Evolutionary conservation across 1,140 invertebrate genomes (phyloP).

Genomic region (Drosophila prosaltans): DNA sequence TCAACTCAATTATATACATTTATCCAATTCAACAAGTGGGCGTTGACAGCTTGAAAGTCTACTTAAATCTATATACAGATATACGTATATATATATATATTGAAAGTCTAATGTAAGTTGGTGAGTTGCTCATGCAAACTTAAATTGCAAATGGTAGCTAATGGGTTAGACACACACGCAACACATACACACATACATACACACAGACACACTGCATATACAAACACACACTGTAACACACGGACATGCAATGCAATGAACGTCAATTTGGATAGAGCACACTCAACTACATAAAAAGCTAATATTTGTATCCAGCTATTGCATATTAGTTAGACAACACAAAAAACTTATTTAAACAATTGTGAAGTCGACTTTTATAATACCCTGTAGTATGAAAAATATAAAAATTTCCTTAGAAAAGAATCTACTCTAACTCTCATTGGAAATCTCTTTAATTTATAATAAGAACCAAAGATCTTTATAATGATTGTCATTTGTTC

Average conservation of each 20-base stretch:
- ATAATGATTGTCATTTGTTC: too few relatives aligned
- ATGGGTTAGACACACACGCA: slow-evolving; percentile 16
- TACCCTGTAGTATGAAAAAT: too few relatives aligned
- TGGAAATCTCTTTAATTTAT: too few relatives aligned
- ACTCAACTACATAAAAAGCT: slow-evolving; percentile 7
- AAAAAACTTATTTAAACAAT: not conserved
- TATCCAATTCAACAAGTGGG: slow-evolving; percentile 65
- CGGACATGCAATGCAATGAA: slow-evolving; percentile 14
- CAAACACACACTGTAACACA: slow-evolving; percentile 20
- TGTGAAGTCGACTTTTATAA: not conserved
- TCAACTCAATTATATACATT: slow-evolving; percentile 37
- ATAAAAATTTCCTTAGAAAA: too few relatives aligned
- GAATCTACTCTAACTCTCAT: too few relatives aligned
- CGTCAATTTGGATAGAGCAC: not conserved
- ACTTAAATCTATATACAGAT: not conserved
- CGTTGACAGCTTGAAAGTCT: slow-evolving; percentile 50
- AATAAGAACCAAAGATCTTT: too few relatives aligned
- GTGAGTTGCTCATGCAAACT: slow-evolving; percentile 36
- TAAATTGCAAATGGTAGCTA: slow-evolving; percentile 29
- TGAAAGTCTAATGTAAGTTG: slow-evolving; percentile 12
- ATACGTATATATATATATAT: not conserved
- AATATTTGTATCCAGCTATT: not conserved
- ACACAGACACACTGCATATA: not conserved
- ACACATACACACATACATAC: slow-evolving; percentile 19
- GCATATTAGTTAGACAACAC: not conserved